phyloP scores from a whole-genome alignment of 2,888 invertebrate genomes.

The Plemyria rubiginata region DNA sequence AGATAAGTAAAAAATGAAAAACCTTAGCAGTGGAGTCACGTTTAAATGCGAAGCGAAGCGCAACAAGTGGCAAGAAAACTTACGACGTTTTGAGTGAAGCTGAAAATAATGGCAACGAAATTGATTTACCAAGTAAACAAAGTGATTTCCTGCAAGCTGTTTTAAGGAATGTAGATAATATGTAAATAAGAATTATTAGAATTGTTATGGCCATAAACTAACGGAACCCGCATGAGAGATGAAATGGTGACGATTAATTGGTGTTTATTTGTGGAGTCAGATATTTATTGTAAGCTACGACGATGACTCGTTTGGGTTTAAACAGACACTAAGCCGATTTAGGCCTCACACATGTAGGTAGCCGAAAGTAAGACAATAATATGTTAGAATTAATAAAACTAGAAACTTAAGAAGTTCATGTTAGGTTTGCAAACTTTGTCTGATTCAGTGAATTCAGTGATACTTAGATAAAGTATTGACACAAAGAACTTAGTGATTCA shows the following conservation, averaged over 20 bases:
- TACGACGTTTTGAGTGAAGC: slow-evolving; percentile 23
- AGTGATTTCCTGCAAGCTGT: slow-evolving; percentile 50
- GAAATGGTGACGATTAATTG: slow-evolving; percentile 52
- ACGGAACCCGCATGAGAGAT: slow-evolving; percentile 36
- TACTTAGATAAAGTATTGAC: neutral
- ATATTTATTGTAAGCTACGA: slow-evolving; percentile 35
- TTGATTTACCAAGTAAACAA: slow-evolving; percentile 20
- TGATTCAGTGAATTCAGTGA: neutral
- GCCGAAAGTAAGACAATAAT: slow-evolving; percentile 15
- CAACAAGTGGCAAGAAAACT: slow-evolving; percentile 67
- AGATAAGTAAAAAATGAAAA: slow-evolving; percentile 64
- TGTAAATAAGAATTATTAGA: slow-evolving; percentile 51
- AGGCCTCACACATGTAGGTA: slow-evolving; percentile 21
- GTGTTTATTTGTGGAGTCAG: slow-evolving; percentile 46
- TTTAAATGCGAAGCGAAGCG: slow-evolving; percentile 68
- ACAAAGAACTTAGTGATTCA: slow-evolving; percentile 21
- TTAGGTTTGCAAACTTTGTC: slow-evolving; percentile 5
- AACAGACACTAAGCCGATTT: slow-evolving; percentile 21
- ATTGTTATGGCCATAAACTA: slow-evolving; percentile 54
- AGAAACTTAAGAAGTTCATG: slow-evolving; percentile 5
- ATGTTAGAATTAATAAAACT: slow-evolving; percentile 16
- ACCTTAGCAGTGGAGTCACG: slow-evolving; percentile 69
- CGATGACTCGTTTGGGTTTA: slow-evolving; percentile 26
- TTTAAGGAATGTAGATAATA: slow-evolving; percentile 27
- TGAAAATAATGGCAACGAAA: slow-evolving; percentile 35